Evolutionary conservation across 2,888 invertebrate species (phyloP).

Genomic region (Salticus scenicus): DNA sequence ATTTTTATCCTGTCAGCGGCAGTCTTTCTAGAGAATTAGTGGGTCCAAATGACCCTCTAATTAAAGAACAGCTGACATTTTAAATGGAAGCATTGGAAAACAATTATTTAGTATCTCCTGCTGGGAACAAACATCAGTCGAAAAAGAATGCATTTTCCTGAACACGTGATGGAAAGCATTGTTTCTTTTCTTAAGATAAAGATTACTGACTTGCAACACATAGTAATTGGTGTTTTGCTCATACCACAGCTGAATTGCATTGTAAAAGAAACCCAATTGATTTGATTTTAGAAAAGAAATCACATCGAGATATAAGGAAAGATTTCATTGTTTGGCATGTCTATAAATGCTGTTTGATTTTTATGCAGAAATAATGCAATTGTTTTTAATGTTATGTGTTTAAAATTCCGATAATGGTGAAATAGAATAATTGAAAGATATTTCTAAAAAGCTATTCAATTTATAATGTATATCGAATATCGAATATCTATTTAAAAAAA

Average conservation of each 20-base stretch:
- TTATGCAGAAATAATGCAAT: too few species aligned
- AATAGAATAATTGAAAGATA: too few species aligned
- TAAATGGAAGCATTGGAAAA: slow-evolving; percentile 59
- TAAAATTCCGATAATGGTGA: too few species aligned
- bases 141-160: slow-evolving; percentile 32
- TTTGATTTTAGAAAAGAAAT: neutral
- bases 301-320: neutral
- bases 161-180: slow-evolving; percentile 29
- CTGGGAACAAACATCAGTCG: slow-evolving; percentile 28
- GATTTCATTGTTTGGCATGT: neutral
- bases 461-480: too few species aligned
- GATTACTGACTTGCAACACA: neutral
- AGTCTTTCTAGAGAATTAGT: slow-evolving; percentile 27
- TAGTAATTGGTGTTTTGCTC: neutral
- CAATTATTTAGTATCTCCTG: slow-evolving; percentile 48
- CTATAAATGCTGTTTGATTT: neutral
- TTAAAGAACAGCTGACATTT: slow-evolving; percentile 69
- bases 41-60: slow-evolving; percentile 66
- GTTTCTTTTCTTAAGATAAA: neutral
- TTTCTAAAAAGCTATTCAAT: too few species aligned
- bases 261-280: neutral
- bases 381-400: too few species aligned
- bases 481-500: too few species aligned
- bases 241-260: neutral
- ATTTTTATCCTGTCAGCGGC: slow-evolving; percentile 56